Evolutionary conservation across 1,140 invertebrate genomes (phyloP).

Genomic region (Octopus sinensis): DNA sequence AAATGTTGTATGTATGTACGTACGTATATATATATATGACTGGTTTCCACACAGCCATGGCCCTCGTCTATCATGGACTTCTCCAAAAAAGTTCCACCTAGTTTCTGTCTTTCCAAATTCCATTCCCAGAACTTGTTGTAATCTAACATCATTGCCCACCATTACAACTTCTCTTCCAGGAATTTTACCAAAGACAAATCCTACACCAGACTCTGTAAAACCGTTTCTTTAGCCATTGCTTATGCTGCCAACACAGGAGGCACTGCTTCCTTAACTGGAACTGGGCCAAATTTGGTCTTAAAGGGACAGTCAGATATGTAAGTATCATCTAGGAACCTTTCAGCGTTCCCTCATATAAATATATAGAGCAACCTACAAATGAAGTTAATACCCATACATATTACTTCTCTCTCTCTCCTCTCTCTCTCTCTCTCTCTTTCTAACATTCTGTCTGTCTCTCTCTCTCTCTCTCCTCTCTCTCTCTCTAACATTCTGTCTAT

Average conservation of each 20-base stretch:
- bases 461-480: too few species aligned
- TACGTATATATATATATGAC: too few species aligned
- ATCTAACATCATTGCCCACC: background rate
- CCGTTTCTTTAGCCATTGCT: slow-evolving; percentile 67
- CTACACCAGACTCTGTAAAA: slow-evolving; percentile 41
- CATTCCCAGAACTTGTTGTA: background rate
- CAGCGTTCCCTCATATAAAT: too few species aligned
- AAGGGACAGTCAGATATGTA: slow-evolving; percentile 35
- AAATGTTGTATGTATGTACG: too few species aligned
- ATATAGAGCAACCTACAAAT: too few species aligned
- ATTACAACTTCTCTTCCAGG: background rate
- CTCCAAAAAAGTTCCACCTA: background rate
- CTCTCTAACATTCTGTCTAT: too few species aligned
- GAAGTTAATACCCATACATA: too few species aligned
- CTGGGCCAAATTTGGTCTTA: slow-evolving; percentile 83
- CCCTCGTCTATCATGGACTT: background rate
- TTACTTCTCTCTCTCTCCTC: too few species aligned
- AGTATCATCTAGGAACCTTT: background rate
- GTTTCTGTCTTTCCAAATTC: background rate
- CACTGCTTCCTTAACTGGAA: slow-evolving; percentile 81
- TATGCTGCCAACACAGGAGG: slow-evolving; percentile 81
- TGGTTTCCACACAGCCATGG: too few species aligned
- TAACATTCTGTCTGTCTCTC: too few species aligned
- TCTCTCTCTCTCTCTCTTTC: too few species aligned
- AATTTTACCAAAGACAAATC: slow-evolving; percentile 25